Conservation (phyloP, 2,797 vertebrate genomes). For the Rhabdomys pumilio region DNA sequence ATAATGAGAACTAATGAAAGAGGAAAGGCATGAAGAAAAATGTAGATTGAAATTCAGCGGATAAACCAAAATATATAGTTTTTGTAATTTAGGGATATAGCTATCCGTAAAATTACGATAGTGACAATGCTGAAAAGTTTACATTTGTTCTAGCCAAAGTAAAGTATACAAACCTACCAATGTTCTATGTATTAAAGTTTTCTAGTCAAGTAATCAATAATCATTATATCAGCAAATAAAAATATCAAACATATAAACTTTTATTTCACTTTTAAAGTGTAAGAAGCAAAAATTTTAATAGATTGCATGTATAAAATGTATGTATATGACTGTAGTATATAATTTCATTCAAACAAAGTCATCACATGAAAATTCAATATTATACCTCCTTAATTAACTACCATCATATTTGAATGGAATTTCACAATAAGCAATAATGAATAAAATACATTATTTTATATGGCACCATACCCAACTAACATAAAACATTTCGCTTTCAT, state of each 20-base stretch:
- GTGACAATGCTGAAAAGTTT: background rate
- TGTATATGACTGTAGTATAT: background rate
- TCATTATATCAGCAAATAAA: background rate
- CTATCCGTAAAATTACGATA: background rate
- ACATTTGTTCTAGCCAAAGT: background rate
- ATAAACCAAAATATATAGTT: background rate
- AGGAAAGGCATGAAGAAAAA: background rate
- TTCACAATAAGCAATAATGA: background rate
- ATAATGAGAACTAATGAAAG: background rate
- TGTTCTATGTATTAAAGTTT: background rate
- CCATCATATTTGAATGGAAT: constrained; percentile 18
- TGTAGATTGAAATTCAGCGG: background rate
- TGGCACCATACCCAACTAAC: background rate
- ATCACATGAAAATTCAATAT: background rate
- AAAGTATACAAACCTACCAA: background rate
- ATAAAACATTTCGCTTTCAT: constrained; percentile 17
- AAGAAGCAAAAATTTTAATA: background rate
- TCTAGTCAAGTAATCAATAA: background rate
- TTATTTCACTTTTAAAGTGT: background rate
- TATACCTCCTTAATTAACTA: background rate
- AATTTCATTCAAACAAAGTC: background rate
- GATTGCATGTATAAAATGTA: background rate
- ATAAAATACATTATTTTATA: background rate
- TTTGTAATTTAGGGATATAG: background rate
- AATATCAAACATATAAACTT: background rate